A percentile compares a stretch with the other conserved stretches of the same genome.
These are phyloP conservation scores for Karalla daura DNA, from an alignment of 2,797 vertebrate genomes.

Conservation along the genomic window DNA sequence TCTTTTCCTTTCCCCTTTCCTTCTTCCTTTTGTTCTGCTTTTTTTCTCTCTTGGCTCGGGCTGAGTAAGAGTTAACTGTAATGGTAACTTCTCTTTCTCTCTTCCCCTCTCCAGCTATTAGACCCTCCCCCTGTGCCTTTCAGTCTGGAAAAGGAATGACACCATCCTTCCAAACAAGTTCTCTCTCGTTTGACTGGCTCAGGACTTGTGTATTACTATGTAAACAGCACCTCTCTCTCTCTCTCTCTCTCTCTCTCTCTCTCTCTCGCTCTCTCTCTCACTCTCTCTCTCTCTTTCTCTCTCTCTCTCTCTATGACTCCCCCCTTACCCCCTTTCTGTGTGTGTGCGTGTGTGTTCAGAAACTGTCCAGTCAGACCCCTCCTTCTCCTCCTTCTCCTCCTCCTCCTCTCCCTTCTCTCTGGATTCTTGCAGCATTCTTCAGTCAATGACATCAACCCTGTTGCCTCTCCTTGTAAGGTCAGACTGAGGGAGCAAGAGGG, in stretches of 20 bases:
- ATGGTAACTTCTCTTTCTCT: constrained; percentile 71
- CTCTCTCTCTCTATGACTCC: neutral
- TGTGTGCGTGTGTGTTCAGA: constrained; percentile 51
- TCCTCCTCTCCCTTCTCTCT: constrained; percentile 64
- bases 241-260: constrained; percentile 39
- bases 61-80: constrained; percentile 65
- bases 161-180: constrained; percentile 87
- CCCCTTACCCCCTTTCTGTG: constrained; percentile 57
- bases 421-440: constrained; percentile 89
- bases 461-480: constrained; percentile 90
- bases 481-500: constrained; percentile 76
- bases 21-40: constrained; percentile 56
- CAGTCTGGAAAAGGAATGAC: constrained; percentile 84
- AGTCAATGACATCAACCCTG: constrained; percentile 88
- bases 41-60: constrained; percentile 52
- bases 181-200: constrained; percentile 81
- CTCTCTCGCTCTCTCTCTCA: constrained; percentile 63
- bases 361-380: constrained; percentile 66
- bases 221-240: constrained; percentile 74
- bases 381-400: constrained; percentile 60
- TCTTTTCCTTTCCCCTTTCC: constrained; percentile 34
- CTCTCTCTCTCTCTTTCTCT: constrained; percentile 1
- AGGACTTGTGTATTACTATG: constrained; percentile 77
- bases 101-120: constrained; percentile 70
- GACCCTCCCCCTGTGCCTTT: constrained; percentile 81